Evolutionary conservation across 2,797 vertebrate species (phyloP).

Genomic region (Lophura swinhoii): DNA sequence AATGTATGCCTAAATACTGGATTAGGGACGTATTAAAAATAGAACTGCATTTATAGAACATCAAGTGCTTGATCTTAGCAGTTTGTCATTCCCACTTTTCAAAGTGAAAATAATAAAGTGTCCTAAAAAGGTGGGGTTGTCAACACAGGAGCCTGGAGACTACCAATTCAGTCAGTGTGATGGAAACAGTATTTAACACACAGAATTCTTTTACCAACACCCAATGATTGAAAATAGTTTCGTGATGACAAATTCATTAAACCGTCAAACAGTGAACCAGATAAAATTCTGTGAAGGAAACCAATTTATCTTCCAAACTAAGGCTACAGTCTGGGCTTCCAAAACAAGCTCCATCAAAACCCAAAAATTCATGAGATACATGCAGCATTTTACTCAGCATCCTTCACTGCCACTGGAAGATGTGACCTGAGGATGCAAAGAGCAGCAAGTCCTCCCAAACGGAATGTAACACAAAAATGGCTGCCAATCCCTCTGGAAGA

Average conservation of each 20-base stretch:
- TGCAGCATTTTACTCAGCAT: neutral
- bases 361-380: fast-evolving
- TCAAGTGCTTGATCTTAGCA: neutral
- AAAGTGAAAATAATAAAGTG: neutral
- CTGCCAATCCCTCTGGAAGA: neutral
- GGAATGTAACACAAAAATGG: neutral
- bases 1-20: neutral
- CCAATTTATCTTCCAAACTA: neutral
- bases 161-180: neutral
- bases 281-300: neutral
- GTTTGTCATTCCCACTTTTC: neutral
- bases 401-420: neutral
- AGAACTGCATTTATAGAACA: neutral
- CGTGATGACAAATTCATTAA: neutral
- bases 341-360: neutral
- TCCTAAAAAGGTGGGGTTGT: neutral
- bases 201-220: neutral
- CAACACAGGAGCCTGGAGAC: neutral
- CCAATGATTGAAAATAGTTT: neutral
- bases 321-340: neutral
- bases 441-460: neutral
- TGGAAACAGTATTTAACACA: fast-evolving
- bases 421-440: neutral
- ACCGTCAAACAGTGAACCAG: neutral
- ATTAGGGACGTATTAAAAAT: neutral